Evolutionary conservation across 2,888 invertebrate species (phyloP), one percentile per base, ranked within the genome.

Genomic region (Cryptocephalus primarius): DNA sequence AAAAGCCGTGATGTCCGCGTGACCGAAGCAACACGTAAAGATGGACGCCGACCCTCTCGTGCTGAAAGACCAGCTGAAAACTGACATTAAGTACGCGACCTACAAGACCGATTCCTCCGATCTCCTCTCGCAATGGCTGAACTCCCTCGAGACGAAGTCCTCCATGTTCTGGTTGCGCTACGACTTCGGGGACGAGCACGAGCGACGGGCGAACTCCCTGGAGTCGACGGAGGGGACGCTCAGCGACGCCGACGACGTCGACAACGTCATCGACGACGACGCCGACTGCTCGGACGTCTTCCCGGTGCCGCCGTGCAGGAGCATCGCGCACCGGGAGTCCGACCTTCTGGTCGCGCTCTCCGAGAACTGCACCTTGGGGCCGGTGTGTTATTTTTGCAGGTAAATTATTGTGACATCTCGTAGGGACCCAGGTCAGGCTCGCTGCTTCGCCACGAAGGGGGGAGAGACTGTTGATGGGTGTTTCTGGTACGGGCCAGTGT

Each of bases 381-480:
- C 69, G 13, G 68, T 70, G 47, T 72, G 71, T 57, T 70, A 69
- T 54, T 71, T 72, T 58, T 72, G 72, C 71, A 72, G 72, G 71
- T 72, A 67, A 55, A 42, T 8, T 45, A 22, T 4, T 2, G 22
- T 6, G 22, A 22, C 6, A 22, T 44, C 11, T 41, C 40, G 13
- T 45, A 33, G 41, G 14, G 1, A 31, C 11, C 8, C 22, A 22
- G 22, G 22, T 22, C n/a, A n/a, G n/a, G n/a, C n/a, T n/a, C n/a
- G n/a, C n/a, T n/a, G n/a, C n/a, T n/a, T 22, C 22, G 22, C 22
- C 3, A 22, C 22, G 22, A 22, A 22, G 22, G 22, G 22, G 6
- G 22, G 3, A 22, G 3, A 22, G 22, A 22, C 6, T 22, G 6
- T 22, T 22, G 22, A 22, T 4, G 22, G 6, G 6, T 22, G 6